A percentile compares a stretch with the other conserved stretches of the same genome.
Evolutionary conservation across 2,888 invertebrate genomes (phyloP).

Genomic region (Erynnis tages): DNA sequence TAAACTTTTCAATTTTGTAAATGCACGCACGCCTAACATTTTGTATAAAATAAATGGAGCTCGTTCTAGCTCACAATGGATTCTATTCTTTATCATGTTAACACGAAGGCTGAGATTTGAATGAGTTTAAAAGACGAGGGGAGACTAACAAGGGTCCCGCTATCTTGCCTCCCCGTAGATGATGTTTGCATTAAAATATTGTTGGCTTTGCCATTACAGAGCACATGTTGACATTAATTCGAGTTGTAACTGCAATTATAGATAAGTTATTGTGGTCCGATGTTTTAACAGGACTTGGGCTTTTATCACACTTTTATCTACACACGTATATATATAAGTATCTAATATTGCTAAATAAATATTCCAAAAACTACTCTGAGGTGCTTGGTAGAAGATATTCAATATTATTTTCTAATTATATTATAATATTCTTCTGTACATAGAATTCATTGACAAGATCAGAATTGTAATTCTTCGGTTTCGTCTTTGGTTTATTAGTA

Average conservation of each 20-base stretch:
- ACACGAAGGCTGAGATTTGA: conserved; percentile 8
- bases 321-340: too few species aligned
- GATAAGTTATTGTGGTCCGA: conserved; percentile 31
- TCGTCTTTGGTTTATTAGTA: too few species aligned
- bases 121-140: conserved; percentile 23
- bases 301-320: too few species aligned
- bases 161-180: conserved; percentile 43
- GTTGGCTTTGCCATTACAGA: conserved; percentile 58
- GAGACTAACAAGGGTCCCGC: conserved; percentile 31
- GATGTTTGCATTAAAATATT: conserved; percentile 60
- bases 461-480: too few species aligned
- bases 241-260: conserved; percentile 41
- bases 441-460: too few species aligned
- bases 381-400: too few species aligned
- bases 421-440: too few species aligned
- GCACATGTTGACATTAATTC: conserved; percentile 60
- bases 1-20: conserved; percentile 56
- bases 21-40: conserved; percentile 55
- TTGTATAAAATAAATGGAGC: conserved; percentile 42
- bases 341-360: too few species aligned
- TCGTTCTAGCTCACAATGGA: conserved; percentile 1
- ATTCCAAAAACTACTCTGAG: too few species aligned
- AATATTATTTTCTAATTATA: too few species aligned
- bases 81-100: conserved; percentile 18
- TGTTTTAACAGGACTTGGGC: neutral